Base-by-base conservation (phyloP, 2,888 invertebrate genomes). In the Phragmatobia fuliginosa region DNA sequence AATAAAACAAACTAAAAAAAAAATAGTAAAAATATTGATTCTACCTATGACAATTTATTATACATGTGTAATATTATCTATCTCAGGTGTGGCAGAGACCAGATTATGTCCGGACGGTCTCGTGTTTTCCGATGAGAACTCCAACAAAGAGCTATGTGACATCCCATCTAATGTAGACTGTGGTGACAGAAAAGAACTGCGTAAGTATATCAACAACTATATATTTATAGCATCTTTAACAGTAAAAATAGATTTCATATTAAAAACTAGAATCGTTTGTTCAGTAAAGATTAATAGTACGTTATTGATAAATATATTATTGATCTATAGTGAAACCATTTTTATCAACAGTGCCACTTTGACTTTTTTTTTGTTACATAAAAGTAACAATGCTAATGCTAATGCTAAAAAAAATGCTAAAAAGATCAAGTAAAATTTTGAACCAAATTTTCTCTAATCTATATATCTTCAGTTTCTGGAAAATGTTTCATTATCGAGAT, bases 151-250 rank as follows among this genome's bases (percentile, higher is more conserved):
- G 80, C 93, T 96, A 62, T 98, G 98, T 84, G 98, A 98, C 84
- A 96, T 97, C 76, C 97, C 97, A 0, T 96, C 97, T 36, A 97
- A 97, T 84, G 97, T 98, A 0, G 97, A 97, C 71, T 98, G 98
- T 81, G 97, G 96, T 5, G 97, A 97, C 73, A 95, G 97, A 78
- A 96, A 96, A 60, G 96, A 96, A 86, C 92, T 97, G 72, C 98
- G 98, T 98, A 95, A 96, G 97, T 96, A 83, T 36, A 14, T 16
- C 11, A 62, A 41, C 31, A 33, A n/a, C 49, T 32, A 4, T 18
- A 4, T 38, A 31, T 14, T 1, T 16, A 8, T 21, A 36, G 2
- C 3, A 8, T n/a, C 6, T 58, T 28, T 11, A 25, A 31, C 7
- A 31, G 18, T 41, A 36, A 10, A 36, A 36, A 33, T 3, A 10